Evolutionary conservation across 1,140 invertebrate genomes (phyloP).

Genomic region (Heliconius eleuchia): DNA sequence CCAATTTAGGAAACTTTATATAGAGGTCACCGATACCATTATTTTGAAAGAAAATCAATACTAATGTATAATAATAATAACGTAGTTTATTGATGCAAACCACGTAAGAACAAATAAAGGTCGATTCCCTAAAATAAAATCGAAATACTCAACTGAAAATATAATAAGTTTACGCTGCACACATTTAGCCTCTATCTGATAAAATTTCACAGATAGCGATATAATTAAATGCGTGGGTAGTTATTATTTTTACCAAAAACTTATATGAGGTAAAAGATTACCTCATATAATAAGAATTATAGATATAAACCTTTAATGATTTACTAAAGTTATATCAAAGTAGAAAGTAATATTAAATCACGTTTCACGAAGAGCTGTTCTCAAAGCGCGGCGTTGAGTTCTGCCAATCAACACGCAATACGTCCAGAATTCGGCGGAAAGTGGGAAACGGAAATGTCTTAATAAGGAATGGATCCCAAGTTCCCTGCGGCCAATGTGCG

Average conservation of each 20-base stretch:
- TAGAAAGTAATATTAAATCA: too few relatives aligned
- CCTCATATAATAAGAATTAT: too few relatives aligned
- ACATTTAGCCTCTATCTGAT: neutral
- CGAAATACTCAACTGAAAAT: neutral
- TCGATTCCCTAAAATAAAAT: neutral
- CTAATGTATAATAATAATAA: neutral
- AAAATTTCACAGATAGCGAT: constrained; percentile 7
- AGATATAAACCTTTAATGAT: too few relatives aligned
- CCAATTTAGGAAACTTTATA: neutral
- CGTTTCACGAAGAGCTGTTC: too few relatives aligned
- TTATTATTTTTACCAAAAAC: neutral
- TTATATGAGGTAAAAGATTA: too few relatives aligned
- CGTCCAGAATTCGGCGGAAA: too few relatives aligned
- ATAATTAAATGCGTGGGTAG: neutral
- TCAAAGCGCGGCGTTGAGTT: too few relatives aligned
- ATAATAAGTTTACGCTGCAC: neutral
- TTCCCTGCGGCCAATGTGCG: too few relatives aligned
- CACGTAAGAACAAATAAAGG: neutral
- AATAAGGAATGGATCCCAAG: too few relatives aligned
- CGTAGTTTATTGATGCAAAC: neutral
- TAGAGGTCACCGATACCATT: neutral
- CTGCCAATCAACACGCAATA: too few relatives aligned
- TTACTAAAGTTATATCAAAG: too few relatives aligned
- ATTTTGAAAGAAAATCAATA: neutral
- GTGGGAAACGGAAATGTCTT: too few relatives aligned